Percentiles rank a stretch among this genome's conserved stretches.
Evolutionary conservation across 2,113 vertebrate genomes (phyloP).

Genomic region (Aegithalos caudatus): DNA sequence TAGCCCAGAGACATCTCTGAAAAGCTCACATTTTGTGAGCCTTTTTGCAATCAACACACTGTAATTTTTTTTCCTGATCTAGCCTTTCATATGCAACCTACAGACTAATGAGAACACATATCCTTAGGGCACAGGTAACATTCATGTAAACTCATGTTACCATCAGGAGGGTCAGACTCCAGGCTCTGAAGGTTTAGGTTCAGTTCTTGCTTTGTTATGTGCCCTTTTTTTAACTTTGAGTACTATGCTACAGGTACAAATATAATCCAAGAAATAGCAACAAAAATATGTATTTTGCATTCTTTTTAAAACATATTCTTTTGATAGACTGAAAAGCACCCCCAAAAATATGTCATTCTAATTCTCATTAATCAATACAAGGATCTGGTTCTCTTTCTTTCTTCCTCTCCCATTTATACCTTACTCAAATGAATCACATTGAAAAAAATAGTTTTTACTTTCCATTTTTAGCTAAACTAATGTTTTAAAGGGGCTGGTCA

Average conservation of each 20-base stretch:
- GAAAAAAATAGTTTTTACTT: neutral
- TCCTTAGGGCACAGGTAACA: neutral
- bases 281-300: neutral
- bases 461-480: neutral
- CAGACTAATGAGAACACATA: neutral
- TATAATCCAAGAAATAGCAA: neutral
- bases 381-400: neutral
- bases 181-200: neutral
- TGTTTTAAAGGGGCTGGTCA: neutral
- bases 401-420: neutral
- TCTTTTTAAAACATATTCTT: neutral
- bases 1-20: neutral
- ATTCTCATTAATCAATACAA: neutral
- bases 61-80: neutral
- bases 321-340: neutral
- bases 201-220: neutral
- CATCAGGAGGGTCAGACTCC: neutral
- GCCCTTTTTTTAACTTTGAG: neutral
- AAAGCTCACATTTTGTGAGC: neutral
- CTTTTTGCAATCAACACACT: neutral
- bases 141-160: neutral
- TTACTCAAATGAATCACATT: neutral
- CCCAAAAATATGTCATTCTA: neutral
- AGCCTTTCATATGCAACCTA: neutral
- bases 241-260: neutral